Base-by-base conservation (phyloP, 1,140 invertebrate genomes). In the Zaprionus vittiger region DNA sequence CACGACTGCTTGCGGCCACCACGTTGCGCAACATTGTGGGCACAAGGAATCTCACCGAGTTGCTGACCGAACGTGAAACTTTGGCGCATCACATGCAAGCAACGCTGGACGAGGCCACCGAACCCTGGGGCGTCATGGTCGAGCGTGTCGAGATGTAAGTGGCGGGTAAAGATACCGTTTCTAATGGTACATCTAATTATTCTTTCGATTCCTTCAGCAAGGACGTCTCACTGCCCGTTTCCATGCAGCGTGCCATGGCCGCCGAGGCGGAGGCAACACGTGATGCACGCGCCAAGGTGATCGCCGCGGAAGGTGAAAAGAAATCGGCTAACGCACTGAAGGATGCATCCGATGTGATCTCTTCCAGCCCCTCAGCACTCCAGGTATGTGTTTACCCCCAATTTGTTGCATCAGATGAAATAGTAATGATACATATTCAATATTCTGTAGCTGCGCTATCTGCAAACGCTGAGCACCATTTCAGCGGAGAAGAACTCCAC, bases 61-160 rank as follows among this genome's bases (percentile, higher is more conserved):
- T 92, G 52, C 67, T 92, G 1, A 92, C 97, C 3, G 98, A 99
- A 83, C 93, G 98, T 31, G 98, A 99, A 91, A 95, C 95, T 1
- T 98, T 99, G 63, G 97, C 86, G 6, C 91, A 92, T 34, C 68
- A 64, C 22, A 91, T 92, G 91, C 91, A 92, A 49, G 5, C 61
- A 17, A 89, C 91, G 0, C 54, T 93, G 57, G 92, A 93, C 90
- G 97, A 98, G 64, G 97, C 97, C n/a, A 99, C 98, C 5, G 98
- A 98, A 83, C 97, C 97, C 41, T 99, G 98, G 98, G 98, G 98
- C n/a, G 97, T 99, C 15, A 98, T 99, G 94, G 98, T 99, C 0
- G 97, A 99, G 93, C 94, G 98, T 78, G 98, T 99, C 28, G 98
- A 99, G 95, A 98, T 99, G 97, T 98, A 94, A 96, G 95, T 92